Base-by-base conservation (phyloP, 1,140 invertebrate species). In the Drosophila pachea region DNA sequence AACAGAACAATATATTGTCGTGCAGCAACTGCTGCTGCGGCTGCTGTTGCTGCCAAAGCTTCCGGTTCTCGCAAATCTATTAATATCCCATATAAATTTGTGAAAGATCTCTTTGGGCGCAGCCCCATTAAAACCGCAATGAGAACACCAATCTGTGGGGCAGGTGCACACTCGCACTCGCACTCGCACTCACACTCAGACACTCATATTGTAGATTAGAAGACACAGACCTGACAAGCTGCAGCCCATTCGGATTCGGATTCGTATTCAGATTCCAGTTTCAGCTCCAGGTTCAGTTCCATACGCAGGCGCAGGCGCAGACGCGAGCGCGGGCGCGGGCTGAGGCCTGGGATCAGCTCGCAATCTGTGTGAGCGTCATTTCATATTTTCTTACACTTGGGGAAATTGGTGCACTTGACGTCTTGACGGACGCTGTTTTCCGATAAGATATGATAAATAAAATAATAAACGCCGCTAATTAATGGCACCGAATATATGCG, bases 321-420 rank as follows among this genome's bases (percentile, higher is more conserved):
- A n/a, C n/a, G n/a, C n/a, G n/a, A n/a, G n/a, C n/a, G n/a, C n/a
- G n/a, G 48, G 50, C 38, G 50, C 59, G 31, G 32, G n/a, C 31
- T 33, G 42, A 58, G 61, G 32, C 45, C 40, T 43, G 11, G 5
- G 16, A 35, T 31, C 49, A 38, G 29, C 45, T 31, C 16, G 52
- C 29, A 56, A 56, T 56, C 54, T 56, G 54, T 56, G 78, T 67
- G 78, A 77, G 74, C 70, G 71, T 82, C 40, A 74, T 74, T 68
- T 82, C 64, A 75, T 79, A 81, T 73, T 75, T 50, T 54, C 45
- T 56, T 67, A 60, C 74, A 75, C 71, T 50, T 75, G 38, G 59
- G 22, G 54, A 11, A 59, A 35, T 62, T 60, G 40, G 43, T 54
- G 33, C 56, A 56, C 32, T 53, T 61, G 63, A 55, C 65, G 56